phyloP scores from a whole-genome alignment of 1,140 invertebrate species.

The Parapsyche elsis region DNA sequence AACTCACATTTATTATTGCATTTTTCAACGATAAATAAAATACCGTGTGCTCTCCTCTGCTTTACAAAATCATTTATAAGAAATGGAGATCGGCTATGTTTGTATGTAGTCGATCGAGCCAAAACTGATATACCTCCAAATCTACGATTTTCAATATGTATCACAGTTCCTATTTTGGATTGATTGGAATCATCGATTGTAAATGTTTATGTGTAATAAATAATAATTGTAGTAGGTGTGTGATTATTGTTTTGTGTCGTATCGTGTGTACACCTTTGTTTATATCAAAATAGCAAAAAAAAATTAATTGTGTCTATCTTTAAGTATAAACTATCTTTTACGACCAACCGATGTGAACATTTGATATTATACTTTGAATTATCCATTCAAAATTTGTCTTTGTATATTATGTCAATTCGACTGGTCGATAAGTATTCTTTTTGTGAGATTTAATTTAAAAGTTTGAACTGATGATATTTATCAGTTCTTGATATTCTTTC shows the following conservation, averaged over 20 bases:
- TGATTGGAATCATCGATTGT: background rate
- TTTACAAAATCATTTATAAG: background rate
- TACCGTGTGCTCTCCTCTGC: no score
- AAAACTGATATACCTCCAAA: slow-evolving; percentile 21
- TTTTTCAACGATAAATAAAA: background rate
- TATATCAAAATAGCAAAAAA: background rate
- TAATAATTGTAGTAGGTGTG: background rate
- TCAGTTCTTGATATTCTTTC: no score
- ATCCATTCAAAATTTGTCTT: no score
- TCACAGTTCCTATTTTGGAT: slow-evolving; percentile 17
- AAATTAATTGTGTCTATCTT: background rate
- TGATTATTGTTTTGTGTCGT: slow-evolving; percentile 22
- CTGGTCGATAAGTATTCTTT: no score
- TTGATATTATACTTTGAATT: no score
- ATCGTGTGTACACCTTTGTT: slow-evolving; percentile 18
- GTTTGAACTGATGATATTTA: no score
- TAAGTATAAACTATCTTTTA: background rate
- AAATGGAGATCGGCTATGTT: no score
- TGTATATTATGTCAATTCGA: no score
- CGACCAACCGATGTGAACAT: no score
- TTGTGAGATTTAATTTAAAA: no score
- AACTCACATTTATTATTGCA: background rate
- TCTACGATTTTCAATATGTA: background rate
- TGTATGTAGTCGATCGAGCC: background rate
- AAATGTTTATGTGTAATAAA: slow-evolving; percentile 6